Conservation (phyloP, 2,113 vertebrate genomes). For the Aix galericulata region DNA sequence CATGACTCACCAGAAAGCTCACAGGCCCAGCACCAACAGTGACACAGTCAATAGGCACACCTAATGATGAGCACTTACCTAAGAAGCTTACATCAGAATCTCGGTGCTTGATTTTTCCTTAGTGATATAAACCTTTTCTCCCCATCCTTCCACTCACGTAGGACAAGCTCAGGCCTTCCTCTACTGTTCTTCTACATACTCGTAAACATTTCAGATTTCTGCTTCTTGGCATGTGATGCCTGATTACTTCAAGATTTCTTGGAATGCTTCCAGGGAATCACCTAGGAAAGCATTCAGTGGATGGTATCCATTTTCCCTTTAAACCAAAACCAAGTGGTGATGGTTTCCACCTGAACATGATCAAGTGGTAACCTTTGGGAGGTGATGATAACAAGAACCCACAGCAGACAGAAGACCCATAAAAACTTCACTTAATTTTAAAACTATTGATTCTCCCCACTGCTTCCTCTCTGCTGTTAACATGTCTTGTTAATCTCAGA, state of each 20-base stretch:
- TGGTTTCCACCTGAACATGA: neutral
- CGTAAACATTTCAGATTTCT: neutral
- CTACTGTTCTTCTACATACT: neutral
- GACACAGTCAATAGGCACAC: neutral
- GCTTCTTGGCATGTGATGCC: neutral
- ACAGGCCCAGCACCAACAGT: neutral
- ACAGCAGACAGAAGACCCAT: neutral
- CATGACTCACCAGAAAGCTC: neutral
- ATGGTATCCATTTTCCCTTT: neutral
- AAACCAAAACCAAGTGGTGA: neutral
- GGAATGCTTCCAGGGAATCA: neutral
- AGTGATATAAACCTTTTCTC: neutral
- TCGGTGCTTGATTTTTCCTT: neutral
- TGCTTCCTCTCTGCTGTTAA: neutral
- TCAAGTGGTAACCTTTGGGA: neutral
- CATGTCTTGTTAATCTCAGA: neutral
- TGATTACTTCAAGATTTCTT: neutral
- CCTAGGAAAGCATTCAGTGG: neutral
- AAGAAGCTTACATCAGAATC: neutral
- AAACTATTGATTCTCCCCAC: neutral
- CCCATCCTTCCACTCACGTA: rapidly evolving
- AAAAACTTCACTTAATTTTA: neutral
- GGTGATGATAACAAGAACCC: neutral
- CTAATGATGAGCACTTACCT: neutral
- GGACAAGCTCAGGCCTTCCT: neutral